phyloP scores from a whole-genome alignment of 2,797 vertebrate genomes.

The Cygnus olor region DNA sequence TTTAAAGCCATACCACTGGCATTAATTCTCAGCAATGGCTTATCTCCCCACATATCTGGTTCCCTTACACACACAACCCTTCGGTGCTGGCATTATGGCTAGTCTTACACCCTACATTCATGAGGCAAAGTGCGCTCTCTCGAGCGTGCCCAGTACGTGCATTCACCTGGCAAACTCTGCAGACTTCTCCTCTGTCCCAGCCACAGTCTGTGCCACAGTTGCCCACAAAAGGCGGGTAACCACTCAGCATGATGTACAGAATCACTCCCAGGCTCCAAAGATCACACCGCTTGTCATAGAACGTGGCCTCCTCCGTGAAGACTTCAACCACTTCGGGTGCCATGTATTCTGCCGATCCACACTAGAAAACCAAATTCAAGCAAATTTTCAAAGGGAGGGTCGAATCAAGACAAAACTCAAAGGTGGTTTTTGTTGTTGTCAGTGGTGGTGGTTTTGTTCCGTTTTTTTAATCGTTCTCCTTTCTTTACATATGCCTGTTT shows the following conservation, averaged over 20 bases:
- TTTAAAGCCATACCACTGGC: background rate
- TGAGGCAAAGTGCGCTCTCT: background rate
- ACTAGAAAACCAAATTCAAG: constrained; percentile 63
- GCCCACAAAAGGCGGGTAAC: constrained; percentile 85
- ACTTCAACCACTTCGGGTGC: constrained; percentile 85
- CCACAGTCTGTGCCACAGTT: constrained; percentile 84
- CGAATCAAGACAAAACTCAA: background rate
- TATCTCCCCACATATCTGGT: background rate
- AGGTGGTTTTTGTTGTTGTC: background rate
- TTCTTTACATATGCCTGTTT: background rate
- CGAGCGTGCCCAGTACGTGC: background rate
- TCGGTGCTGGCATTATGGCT: background rate
- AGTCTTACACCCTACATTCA: background rate
- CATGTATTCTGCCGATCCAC: constrained; percentile 86
- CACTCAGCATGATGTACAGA: constrained; percentile 86
- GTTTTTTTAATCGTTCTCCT: background rate
- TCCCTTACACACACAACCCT: background rate
- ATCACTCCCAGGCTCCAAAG: constrained; percentile 86
- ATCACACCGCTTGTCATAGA: constrained; percentile 86
- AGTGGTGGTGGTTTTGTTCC: background rate
- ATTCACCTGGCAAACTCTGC: constrained; percentile 81
- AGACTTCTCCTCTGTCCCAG: constrained; percentile 85
- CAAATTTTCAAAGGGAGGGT: background rate
- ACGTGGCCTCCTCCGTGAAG: constrained; percentile 84
- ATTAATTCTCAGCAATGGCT: background rate